Conservation (phyloP, 2,797 vertebrate genomes). For the Typhlichthys subterraneus region DNA sequence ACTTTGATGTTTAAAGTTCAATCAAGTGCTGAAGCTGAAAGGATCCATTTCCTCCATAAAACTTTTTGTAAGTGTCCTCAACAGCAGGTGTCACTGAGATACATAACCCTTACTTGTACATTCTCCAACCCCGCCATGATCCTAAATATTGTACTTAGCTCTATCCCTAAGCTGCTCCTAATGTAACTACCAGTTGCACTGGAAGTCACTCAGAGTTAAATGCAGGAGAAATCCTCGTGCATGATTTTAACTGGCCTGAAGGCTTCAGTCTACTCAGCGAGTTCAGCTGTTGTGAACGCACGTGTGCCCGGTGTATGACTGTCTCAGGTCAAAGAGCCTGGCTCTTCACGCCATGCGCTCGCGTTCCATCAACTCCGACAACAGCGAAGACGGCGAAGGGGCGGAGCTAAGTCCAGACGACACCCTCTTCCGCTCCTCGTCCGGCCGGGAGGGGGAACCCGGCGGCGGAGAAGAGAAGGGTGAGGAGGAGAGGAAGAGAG, state of each 20-base stretch:
- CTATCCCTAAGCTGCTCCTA: not conserved
- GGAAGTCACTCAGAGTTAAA: no score
- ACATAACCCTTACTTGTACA: no score
- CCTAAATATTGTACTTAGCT: not conserved
- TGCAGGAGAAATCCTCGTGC: not conserved
- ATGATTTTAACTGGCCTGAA: not conserved
- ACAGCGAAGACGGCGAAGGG: slow-evolving; percentile 67
- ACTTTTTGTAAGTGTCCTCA: no score
- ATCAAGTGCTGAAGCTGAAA: no score
- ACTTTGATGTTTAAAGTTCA: no score
- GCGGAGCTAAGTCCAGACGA: slow-evolving; percentile 66
- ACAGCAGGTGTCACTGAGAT: no score
- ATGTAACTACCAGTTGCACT: no score
- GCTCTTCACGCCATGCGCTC: slow-evolving; percentile 78
- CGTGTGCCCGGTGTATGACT: not conserved
- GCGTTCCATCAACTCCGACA: slow-evolving; percentile 75
- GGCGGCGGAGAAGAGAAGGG: slow-evolving; percentile 27
- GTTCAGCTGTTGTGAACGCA: not conserved
- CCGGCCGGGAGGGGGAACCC: slow-evolving; percentile 45
- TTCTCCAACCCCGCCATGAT: no score
- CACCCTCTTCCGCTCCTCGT: slow-evolving; percentile 67
- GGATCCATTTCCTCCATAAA: no score
- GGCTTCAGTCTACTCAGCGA: not conserved
- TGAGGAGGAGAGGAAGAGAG: slow-evolving; percentile 60
- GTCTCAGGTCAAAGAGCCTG: slow-evolving; percentile 88